Evolutionary conservation across 2,888 invertebrate genomes (phyloP).

Genomic region (Biston betularia): DNA sequence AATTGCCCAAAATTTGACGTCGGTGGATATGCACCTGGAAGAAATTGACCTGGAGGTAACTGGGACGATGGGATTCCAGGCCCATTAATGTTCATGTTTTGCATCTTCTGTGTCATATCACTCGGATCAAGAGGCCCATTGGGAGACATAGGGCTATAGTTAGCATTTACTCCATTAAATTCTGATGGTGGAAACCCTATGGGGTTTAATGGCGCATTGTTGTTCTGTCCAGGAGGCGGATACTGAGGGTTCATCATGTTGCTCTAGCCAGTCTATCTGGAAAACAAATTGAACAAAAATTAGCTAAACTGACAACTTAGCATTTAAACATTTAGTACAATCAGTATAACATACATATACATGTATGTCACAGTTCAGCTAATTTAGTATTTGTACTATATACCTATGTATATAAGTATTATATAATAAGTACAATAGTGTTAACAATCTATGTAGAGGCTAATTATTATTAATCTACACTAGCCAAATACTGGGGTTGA

Average conservation of each 20-base stretch:
- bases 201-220: constrained; percentile 76
- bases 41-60: constrained; percentile 65
- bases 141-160: constrained; percentile 68
- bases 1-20: constrained; percentile 61
- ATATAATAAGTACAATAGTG: too few species aligned
- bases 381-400: too few species aligned
- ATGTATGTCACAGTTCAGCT: too few species aligned
- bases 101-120: constrained; percentile 81
- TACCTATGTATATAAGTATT: too few species aligned
- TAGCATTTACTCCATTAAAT: constrained; percentile 75
- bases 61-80: constrained; percentile 72
- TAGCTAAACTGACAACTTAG: background rate
- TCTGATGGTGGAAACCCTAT: constrained; percentile 71
- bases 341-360: too few species aligned
- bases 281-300: constrained; percentile 37
- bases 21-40: constrained; percentile 63
- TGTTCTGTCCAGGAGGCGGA: constrained; percentile 79
- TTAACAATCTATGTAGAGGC: too few species aligned
- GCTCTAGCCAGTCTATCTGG: constrained; percentile 64
- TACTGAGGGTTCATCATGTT: constrained; percentile 83
- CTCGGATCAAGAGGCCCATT: constrained; percentile 64
- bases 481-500: too few species aligned
- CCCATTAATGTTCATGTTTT: constrained; percentile 76
- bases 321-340: too few species aligned
- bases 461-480: too few species aligned